Evolutionary conservation across 2,888 invertebrate genomes (phyloP), one percentile per base, ranked within the genome.

Genomic region (Drosophila neonasuta): DNA sequence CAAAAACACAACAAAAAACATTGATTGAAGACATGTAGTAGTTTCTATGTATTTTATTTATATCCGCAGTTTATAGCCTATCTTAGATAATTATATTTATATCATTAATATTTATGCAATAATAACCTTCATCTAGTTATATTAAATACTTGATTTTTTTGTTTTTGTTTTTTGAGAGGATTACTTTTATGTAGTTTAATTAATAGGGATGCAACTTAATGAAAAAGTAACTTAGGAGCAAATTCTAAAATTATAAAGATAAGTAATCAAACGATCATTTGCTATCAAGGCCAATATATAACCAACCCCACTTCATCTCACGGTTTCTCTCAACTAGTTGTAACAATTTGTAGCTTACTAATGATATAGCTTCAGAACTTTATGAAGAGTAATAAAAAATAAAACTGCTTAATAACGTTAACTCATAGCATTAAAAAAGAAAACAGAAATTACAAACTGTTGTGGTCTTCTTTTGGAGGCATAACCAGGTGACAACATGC

Each of bases 111-210:
- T 79, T 70, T 80, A 85, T 60, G 82, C 71, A 75, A 58, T 81
- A 77, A 77, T 75, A 77, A 83, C 77, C 67, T 73, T 85, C 77
- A 80, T 74, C 80, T 86, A 82, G 63, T 74, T 82, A 71, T 78
- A 67, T 79, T 79, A 81, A 81, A 81, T 81, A 83, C 81, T 80
- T 81, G 45, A 63, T 45, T 75, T 70, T 32, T 58, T 32, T 65
- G 11, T 34, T 50, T 34, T 59, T 34, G 11, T 36, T 36, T 46
- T 64, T 60, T 61, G 58, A 55, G 84, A 55, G 68, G 62, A 68
- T 62, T 71, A 58, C 36, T 36, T 51, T 63, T 60, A 52, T 55
- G 46, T 36, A 55, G 44, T 66, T 51, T 65, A 59, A 56, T 55
- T 24, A 45, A 68, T 24, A 67, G 57, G 44, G 68, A 44, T 64